Evolutionary conservation across 2,113 vertebrate species (phyloP).

Genomic region (Podocnemis expansa): DNA sequence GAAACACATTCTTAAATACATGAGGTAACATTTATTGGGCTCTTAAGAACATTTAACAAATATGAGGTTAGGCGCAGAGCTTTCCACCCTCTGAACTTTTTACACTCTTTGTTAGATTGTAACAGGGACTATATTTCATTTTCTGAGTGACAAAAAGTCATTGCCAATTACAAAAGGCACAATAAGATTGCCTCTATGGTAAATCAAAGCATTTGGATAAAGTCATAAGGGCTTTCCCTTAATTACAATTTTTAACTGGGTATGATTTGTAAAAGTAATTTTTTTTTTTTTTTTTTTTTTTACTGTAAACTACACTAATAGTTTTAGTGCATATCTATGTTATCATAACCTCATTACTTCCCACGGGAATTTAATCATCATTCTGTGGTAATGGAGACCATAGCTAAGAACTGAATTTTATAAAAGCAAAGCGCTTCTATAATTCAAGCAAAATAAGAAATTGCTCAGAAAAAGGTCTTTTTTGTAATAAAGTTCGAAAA

Average conservation of each 20-base stretch:
- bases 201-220: neutral
- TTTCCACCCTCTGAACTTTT: neutral
- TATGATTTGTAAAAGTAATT: neutral
- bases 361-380: neutral
- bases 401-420: neutral
- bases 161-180: slow-evolving; percentile 12
- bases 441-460: neutral
- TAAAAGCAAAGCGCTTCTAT: neutral
- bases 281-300: neutral
- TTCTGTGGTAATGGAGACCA: neutral
- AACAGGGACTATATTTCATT: accelerated
- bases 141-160: neutral
- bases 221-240: neutral
- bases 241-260: neutral
- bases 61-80: neutral
- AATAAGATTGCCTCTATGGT: neutral
- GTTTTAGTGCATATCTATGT: neutral
- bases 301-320: neutral
- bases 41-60: neutral
- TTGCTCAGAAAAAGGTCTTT: neutral
- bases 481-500: neutral
- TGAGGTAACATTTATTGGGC: slow-evolving; percentile 17
- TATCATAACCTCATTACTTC: neutral
- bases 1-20: neutral
- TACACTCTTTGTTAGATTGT: neutral